phyloP scores from a whole-genome alignment of 1,140 invertebrate species.

The Diuraphis noxia region DNA sequence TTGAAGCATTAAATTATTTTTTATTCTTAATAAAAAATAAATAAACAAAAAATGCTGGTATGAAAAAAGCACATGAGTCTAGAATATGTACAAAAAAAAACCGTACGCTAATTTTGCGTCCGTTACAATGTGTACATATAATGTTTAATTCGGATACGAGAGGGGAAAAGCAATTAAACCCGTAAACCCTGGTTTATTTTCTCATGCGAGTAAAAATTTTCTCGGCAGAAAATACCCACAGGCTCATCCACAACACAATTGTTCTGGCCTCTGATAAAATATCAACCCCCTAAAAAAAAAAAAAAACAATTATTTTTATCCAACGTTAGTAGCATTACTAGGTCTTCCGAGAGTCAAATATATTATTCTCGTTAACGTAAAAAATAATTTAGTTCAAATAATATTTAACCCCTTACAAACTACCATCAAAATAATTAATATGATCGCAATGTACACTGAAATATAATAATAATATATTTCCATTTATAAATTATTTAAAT shows the following conservation, averaged over 20 bases:
- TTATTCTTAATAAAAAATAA: slow-evolving; percentile 38
- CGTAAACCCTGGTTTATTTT: slow-evolving; percentile 47
- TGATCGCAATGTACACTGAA: neutral
- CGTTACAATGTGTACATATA: slow-evolving; percentile 45
- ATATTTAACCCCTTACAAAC: neutral
- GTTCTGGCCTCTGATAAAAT: slow-evolving; percentile 38
- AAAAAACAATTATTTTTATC: slow-evolving; percentile 22
- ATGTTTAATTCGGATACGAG: slow-evolving; percentile 49
- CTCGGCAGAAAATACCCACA: slow-evolving; percentile 14
- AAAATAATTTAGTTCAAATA: neutral
- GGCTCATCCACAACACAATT: neutral
- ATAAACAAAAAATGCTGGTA: neutral
- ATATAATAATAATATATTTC: neutral
- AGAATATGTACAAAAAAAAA: slow-evolving; percentile 31
- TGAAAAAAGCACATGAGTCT: neutral
- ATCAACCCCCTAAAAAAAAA: slow-evolving; percentile 1
- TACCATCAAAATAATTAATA: neutral
- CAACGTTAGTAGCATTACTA: neutral
- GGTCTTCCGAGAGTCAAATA: neutral
- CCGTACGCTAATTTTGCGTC: slow-evolving; percentile 45
- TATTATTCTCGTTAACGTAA: neutral
- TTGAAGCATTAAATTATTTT: slow-evolving; percentile 39
- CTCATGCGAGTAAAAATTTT: slow-evolving; percentile 32
- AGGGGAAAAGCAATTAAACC: slow-evolving; percentile 49
- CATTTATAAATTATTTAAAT: neutral